Percentiles rank a stretch among this genome's conserved stretches.
These are phyloP conservation scores for Nettapus auritus DNA, from an alignment of 2,113 vertebrate genomes.

Conservation along the genomic window DNA sequence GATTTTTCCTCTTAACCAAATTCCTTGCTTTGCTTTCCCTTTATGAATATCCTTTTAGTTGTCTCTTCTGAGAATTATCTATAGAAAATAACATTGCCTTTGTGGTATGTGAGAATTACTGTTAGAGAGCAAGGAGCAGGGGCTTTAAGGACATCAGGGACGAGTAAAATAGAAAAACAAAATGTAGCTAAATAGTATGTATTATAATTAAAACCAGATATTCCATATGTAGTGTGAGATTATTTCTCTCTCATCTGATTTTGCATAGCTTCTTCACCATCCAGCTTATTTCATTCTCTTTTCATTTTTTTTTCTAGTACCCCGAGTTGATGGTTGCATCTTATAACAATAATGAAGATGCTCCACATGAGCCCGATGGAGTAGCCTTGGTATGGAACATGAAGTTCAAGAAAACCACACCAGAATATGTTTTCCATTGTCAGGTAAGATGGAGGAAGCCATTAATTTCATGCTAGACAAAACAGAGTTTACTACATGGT, in stretches of 20 bases:
- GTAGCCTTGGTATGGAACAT: constrained; percentile 98
- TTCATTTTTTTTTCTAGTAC: constrained; percentile 79
- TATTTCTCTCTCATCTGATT: constrained; percentile 26
- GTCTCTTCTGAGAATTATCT: constrained; percentile 1
- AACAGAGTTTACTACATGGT: not conserved
- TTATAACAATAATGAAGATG: constrained; percentile 97
- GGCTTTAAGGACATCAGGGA: not conserved
- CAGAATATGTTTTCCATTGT: constrained; percentile 97
- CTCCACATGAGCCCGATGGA: constrained; percentile 95
- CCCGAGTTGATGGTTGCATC: constrained; percentile 97
- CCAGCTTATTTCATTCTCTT: not conserved
- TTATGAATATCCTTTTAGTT: not conserved
- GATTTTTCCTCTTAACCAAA: not conserved
- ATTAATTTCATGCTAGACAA: not conserved
- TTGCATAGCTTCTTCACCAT: not conserved
- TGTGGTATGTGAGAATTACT: not conserved
- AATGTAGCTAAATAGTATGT: not conserved
- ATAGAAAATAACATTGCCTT: not conserved
- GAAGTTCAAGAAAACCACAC: constrained; percentile 98
- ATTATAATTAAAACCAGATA: constrained; percentile 50
- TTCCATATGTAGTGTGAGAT: not conserved
- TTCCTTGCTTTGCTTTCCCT: not conserved
- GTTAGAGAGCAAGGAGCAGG: not conserved
- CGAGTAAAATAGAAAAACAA: not conserved
- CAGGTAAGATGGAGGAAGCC: constrained; percentile 82